Evolutionary conservation across 2,888 invertebrate species (phyloP).

Genomic region (Oscheius onirici): DNA sequence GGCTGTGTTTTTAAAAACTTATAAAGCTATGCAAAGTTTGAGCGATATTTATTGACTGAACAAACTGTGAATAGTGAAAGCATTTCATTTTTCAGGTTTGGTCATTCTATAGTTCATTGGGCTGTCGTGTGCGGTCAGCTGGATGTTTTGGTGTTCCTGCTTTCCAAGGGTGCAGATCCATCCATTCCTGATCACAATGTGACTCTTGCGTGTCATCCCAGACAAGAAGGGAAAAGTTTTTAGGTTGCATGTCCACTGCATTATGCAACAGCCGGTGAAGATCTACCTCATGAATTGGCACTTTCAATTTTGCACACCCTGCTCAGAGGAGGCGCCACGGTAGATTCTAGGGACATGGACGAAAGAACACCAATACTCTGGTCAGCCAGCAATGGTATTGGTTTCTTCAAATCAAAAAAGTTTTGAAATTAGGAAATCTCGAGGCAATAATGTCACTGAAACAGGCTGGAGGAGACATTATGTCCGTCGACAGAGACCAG

Average conservation of each 20-base stretch:
- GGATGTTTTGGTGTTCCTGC: conserved; percentile 52
- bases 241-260: conserved; percentile 95
- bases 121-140: conserved; percentile 80
- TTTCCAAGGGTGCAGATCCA: conserved; percentile 53
- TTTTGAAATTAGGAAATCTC: conserved; percentile 79
- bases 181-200: conserved; percentile 47
- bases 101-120: conserved; percentile 96
- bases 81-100: conserved; percentile 77
- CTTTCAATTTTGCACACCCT: conserved; percentile 60
- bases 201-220: neutral
- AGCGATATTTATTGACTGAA: too few relatives aligned
- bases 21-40: too few relatives aligned
- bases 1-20: too few relatives aligned
- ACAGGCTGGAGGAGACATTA: conserved; percentile 85
- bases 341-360: conserved; percentile 88
- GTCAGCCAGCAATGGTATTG: conserved; percentile 90
- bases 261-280: conserved; percentile 88
- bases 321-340: conserved; percentile 78
- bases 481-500: conserved; percentile 88
- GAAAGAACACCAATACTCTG: conserved; percentile 92
- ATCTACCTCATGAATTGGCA: conserved; percentile 49
- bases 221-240: conserved; percentile 24
- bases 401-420: neutral
- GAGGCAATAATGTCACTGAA: conserved; percentile 89
- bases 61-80: too few relatives aligned